Evolutionary conservation across 2,888 invertebrate genomes (phyloP), one percentile per base, ranked within the genome.

Genomic region (Chrysina gloriosa): DNA sequence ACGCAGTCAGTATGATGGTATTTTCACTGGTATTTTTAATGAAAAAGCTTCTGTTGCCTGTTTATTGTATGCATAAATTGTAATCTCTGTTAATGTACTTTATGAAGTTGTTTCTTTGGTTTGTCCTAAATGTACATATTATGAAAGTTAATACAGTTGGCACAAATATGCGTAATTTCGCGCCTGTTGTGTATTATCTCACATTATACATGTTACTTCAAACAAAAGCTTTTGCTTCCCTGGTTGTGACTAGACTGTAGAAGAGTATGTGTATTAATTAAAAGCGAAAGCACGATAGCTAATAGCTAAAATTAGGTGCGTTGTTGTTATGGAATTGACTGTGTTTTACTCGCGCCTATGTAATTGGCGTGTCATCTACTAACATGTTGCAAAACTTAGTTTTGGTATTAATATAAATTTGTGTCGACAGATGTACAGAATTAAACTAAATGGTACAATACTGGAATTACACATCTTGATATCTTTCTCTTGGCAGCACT

Each of bases 401-500:
- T 52, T 52, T 52, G 19, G 25, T 19, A 52, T 29, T 31, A 52
- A 19, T 31, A 52, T 19, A 52, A 52, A 31, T 52, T 52, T 31
- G 52, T 31, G 39, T 39, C 16, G 4, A 52, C 19, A 5, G 19
- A 19, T 45, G 21, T 16, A 29, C 29, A n/a, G 52, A n/a, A 39
- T 9, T 42, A 9, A 42, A 42, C 6, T 29, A 31, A 52, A 52
- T n/a, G n/a, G n/a, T n/a, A n/a, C n/a, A n/a, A n/a, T n/a, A n/a
- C n/a, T n/a, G n/a, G n/a, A n/a, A n/a, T n/a, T n/a, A n/a, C n/a
- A n/a, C n/a, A n/a, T n/a, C n/a, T n/a, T n/a, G n/a, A n/a, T n/a
- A n/a, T n/a, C n/a, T n/a, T n/a, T n/a, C n/a, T n/a, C n/a, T n/a
- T n/a, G n/a, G n/a, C n/a, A n/a, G n/a, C n/a, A n/a, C n/a, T n/a